A percentile compares a stretch with the other conserved stretches of the same genome.
Evolutionary conservation across 1,140 invertebrate species (phyloP).

Genomic region (Drosophila pectinifera): DNA sequence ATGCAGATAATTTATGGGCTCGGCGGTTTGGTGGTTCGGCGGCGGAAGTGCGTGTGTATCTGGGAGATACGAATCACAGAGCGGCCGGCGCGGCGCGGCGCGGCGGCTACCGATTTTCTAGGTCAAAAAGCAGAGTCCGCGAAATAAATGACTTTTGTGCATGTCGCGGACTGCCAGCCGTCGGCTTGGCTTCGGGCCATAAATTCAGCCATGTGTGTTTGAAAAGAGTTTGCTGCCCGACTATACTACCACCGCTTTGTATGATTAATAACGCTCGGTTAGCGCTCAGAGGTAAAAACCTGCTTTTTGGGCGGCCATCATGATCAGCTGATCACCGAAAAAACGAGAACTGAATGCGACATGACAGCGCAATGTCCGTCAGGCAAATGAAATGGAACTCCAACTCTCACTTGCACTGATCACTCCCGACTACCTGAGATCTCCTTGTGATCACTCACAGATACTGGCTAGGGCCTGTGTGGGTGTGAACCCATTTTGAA

Average conservation of each 20-base stretch:
- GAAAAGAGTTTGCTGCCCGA: constrained; percentile 56
- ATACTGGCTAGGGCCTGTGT: constrained; percentile 16
- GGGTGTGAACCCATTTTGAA: constrained; percentile 68
- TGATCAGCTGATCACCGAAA: constrained; percentile 69
- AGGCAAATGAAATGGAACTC: constrained; percentile 55
- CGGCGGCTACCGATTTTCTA: constrained; percentile 62
- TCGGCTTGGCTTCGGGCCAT: constrained; percentile 64
- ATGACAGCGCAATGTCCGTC: constrained; percentile 58
- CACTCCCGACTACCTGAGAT: not conserved
- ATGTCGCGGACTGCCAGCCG: constrained; percentile 61
- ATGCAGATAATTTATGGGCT: constrained; percentile 74
- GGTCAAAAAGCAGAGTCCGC: constrained; percentile 62
- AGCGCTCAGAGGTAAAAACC: constrained; percentile 57
- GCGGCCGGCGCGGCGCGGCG: constrained; percentile 43
- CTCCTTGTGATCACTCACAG: constrained; percentile 17
- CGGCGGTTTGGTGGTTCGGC: constrained; percentile 45
- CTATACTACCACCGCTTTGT: constrained; percentile 41
- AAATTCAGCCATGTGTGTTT: constrained; percentile 57
- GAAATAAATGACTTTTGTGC: constrained; percentile 81
- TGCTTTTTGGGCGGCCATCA: constrained; percentile 78
- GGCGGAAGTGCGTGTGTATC: constrained; percentile 81
- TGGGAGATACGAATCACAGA: constrained; percentile 61
- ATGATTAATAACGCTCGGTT: constrained; percentile 68
- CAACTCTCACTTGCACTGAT: not conserved
- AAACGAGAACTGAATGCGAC: constrained; percentile 40